Evolutionary conservation across 30 jellyfish, hydroid and myxozoan species (phyloP), one percentile per base, ranked within the genome.

Genomic region (Phacellophora camtschatica): DNA sequence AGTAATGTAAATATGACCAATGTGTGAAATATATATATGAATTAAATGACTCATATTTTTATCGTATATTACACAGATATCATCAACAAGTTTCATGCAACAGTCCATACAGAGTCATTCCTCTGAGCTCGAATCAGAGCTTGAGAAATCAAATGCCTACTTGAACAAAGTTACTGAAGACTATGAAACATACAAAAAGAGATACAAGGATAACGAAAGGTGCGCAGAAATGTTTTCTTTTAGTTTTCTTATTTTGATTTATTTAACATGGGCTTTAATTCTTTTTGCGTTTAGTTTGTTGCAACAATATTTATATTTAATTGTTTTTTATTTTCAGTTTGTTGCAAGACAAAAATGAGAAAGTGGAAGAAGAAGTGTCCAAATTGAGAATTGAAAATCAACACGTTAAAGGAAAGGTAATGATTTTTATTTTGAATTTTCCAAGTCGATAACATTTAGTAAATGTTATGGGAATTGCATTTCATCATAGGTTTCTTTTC

Each of bases 371-470:
- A 29, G 89, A 78, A 48, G 58, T 79, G 1, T 85, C 96, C 10
- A 18, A 50, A 15, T 66, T 92, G 41, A 65, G 95, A 30, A 27
- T 64, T 12, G 98, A 92, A 50, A 77, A 83, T 18, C 95, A 85
- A 33, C 81, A 19, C 0, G 25, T 81, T 22, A 85, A 85, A 67
- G 88, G 90, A 59, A 87, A 89, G 93, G 97, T 89, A 81, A n/a
- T n/a, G n/a, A n/a, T n/a, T n/a, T n/a, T n/a, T n/a, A n/a, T n/a
- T n/a, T n/a, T n/a, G n/a, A n/a, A n/a, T n/a, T n/a, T n/a, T n/a
- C n/a, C n/a, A n/a, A n/a, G n/a, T n/a, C n/a, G n/a, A n/a, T n/a
- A n/a, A n/a, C n/a, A n/a, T n/a, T n/a, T n/a, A n/a, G n/a, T n/a
- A n/a, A n/a, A n/a, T n/a, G n/a, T n/a, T n/a, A n/a, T n/a, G n/a